Evolutionary conservation across 2,797 vertebrate species (phyloP), one percentile per base, ranked within the genome.

Genomic region (Manis crassicaudata): DNA sequence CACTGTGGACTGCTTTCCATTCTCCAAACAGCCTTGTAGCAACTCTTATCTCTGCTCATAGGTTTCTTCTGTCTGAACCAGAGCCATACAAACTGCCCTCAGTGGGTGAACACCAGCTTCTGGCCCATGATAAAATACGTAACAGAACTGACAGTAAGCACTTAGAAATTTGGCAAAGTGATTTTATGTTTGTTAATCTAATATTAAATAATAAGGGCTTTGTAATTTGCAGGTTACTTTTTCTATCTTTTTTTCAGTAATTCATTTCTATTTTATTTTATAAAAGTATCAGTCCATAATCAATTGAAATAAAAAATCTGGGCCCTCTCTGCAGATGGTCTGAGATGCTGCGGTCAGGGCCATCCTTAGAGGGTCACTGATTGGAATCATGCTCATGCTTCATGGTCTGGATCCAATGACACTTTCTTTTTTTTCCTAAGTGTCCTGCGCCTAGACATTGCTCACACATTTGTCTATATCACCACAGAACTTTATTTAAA

Each of bases 161-260:
- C 60, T 87, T 92, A 92, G 77, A 93, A 93, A 79, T 37, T 79
- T 75, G 79, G 88, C 23, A 83, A 92, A 37, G 29, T 54, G 40
- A 82, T 54, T 75, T 92, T 79, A 73, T 62, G 32, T 46, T 68
- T 95, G 9, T 58, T 68, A 90, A 77, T 54, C 43, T 79, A 65
- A 77, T 32, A 72, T 27, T 83, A 62, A 90, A 37, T 62, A 73
- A 29, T 50, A 56, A 2, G 18, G 37, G 43, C 46, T 27, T 88
- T 87, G 10, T 27, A 72, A 52, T 88, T 70, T 81, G 4, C 72
- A 85, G 60, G 50, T 25, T 52, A 92, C 62, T 85, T 80, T 76
- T 63, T 52, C 70, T 50, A n/a, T 20, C 8, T 40, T 94, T 63
- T 65, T 75, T 79, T 23, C 25, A 89, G 52, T 77, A 88, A 83